Evolutionary conservation across 2,797 vertebrate species (phyloP).

Genomic region (Sylvilagus floridanus): DNA sequence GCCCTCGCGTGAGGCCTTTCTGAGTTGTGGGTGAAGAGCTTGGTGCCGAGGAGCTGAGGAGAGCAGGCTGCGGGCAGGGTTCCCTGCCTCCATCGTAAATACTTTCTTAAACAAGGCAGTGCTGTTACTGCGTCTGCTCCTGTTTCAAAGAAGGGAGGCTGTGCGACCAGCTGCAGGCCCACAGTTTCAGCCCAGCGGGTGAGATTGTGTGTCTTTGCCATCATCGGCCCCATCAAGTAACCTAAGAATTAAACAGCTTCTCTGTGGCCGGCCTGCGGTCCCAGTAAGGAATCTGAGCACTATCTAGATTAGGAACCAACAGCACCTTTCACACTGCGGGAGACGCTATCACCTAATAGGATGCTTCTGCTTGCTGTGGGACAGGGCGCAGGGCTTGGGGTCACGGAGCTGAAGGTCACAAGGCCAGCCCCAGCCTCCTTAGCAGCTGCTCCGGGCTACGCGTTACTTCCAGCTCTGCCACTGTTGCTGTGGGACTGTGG

Average conservation of each 20-base stretch:
- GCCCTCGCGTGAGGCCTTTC: accelerated
- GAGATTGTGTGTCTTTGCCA: background rate
- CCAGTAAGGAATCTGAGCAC: slow-evolving; percentile 12
- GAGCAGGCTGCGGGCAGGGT: background rate
- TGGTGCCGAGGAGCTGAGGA: background rate
- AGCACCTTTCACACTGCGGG: background rate
- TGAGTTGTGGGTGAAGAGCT: background rate
- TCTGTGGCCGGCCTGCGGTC: background rate
- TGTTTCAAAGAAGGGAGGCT: slow-evolving; percentile 19
- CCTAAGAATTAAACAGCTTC: background rate
- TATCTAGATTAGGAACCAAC: slow-evolving; percentile 55
- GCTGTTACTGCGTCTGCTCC: background rate
- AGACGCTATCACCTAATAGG: background rate
- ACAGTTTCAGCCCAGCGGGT: slow-evolving; percentile 8
- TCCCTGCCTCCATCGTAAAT: background rate
- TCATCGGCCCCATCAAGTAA: background rate
- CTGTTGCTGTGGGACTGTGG: background rate
- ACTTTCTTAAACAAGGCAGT: background rate
- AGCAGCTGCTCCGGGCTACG: background rate
- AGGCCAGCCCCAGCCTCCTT: background rate
- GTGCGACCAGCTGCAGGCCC: background rate
- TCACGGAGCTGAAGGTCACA: background rate
- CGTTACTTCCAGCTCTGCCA: background rate
- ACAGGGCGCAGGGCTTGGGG: background rate
- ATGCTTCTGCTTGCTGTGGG: background rate